Conservation (phyloP, 2,888 invertebrate genomes). For the Epistrophe eligans region DNA sequence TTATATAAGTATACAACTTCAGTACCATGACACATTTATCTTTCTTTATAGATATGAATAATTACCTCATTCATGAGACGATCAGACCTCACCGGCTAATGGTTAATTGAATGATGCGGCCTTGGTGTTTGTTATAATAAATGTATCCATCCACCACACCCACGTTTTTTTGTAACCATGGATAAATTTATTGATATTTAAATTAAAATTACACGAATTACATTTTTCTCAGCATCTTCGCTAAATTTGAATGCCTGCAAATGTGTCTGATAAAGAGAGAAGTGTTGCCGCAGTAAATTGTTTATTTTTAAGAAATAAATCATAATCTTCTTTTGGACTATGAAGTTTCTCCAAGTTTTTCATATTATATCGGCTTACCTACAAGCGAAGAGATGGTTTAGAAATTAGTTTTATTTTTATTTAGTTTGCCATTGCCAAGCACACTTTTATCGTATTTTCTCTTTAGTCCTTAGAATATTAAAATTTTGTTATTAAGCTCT, state of each 20-base stretch:
- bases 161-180: constrained; percentile 6
- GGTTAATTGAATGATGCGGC: constrained; percentile 45
- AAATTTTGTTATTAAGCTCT: no score
- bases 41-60: constrained; percentile 45
- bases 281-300: not conserved
- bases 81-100: constrained; percentile 10
- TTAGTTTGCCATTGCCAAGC: no score
- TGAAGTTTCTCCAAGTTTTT: no score
- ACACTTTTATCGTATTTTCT: no score
- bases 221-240: not conserved
- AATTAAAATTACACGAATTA: constrained; percentile 36
- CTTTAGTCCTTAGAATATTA: no score
- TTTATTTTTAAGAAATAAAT: not conserved
- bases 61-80: constrained; percentile 61
- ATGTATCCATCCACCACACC: not conserved
- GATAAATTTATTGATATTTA: constrained; percentile 40
- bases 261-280: no score
- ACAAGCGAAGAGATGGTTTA: no score
- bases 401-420: no score
- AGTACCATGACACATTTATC: not conserved
- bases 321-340: no score
- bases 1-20: not conserved
- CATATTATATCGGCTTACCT: no score
- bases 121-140: not conserved
- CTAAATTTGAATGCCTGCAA: no score